Evolutionary conservation across 2,113 vertebrate genomes (phyloP).

Genomic region (Pandion haliaetus): DNA sequence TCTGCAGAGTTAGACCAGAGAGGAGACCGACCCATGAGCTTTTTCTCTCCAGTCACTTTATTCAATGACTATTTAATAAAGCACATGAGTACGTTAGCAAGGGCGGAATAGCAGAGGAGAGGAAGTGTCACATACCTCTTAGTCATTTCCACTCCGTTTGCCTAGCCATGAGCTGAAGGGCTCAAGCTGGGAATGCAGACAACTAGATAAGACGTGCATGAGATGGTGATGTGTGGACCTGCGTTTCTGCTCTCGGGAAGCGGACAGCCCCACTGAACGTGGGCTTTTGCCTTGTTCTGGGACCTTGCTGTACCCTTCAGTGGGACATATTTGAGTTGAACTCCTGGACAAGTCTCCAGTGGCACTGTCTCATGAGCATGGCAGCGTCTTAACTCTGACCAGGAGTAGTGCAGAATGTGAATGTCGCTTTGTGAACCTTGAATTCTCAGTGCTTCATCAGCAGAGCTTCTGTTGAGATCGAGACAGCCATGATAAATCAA

Average conservation of each 20-base stretch:
- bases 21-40: not conserved
- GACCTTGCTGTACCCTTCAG: not conserved
- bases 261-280: not conserved
- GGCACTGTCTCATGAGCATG: not conserved
- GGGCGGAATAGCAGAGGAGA: not conserved
- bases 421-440: not conserved
- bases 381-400: not conserved
- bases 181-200: not conserved
- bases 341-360: not conserved
- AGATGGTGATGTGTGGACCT: not conserved
- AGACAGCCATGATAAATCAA: conserved; percentile 6
- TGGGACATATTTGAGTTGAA: not conserved
- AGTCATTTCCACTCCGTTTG: not conserved
- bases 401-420: not conserved
- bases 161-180: not conserved
- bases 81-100: not conserved
- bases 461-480: conserved; percentile 11
- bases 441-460: conserved; percentile 6
- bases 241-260: not conserved
- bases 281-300: not conserved
- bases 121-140: not conserved
- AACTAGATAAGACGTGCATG: not conserved
- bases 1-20: not conserved
- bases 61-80: not conserved
- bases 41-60: not conserved